These are phyloP conservation scores for Scelioninae gen. 1 DNA, from an alignment of 2,888 invertebrate genomes.

Conservation along the genomic window DNA sequence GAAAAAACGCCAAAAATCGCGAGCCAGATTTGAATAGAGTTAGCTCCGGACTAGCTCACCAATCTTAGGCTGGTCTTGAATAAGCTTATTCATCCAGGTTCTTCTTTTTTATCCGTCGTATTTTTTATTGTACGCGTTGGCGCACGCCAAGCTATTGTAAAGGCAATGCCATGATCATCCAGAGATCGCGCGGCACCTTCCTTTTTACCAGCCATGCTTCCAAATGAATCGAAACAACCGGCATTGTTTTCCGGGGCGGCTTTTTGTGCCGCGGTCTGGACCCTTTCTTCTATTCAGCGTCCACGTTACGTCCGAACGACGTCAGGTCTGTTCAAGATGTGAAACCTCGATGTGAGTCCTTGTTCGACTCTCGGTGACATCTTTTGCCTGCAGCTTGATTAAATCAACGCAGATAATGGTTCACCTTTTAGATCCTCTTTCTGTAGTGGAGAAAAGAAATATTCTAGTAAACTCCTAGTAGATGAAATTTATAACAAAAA, in stretches of 20 bases:
- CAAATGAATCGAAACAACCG: slow-evolving; percentile 36
- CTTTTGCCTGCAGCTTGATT: too few relatives aligned
- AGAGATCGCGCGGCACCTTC: slow-evolving; percentile 36
- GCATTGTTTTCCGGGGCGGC: slow-evolving; percentile 41
- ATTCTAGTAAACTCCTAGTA: too few relatives aligned
- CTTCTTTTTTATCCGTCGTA: slow-evolving; percentile 12
- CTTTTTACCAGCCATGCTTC: slow-evolving; percentile 17
- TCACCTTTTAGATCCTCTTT: too few relatives aligned
- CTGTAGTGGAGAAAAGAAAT: too few relatives aligned
- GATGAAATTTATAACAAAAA: too few relatives aligned
- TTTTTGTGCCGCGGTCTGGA: slow-evolving; percentile 34
- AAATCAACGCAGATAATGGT: too few relatives aligned
- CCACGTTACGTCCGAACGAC: slow-evolving; percentile 8
- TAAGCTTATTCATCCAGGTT: slow-evolving; percentile 55
- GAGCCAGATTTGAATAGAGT: slow-evolving; percentile 57
- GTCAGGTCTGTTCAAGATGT: slow-evolving; percentile 14
- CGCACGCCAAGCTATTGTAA: slow-evolving; percentile 67
- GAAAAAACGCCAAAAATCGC: slow-evolving; percentile 66
- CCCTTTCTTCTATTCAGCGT: slow-evolving; percentile 28
- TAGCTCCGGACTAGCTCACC: slow-evolving; percentile 37
- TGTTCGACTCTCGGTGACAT: too few relatives aligned
- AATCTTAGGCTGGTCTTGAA: too few relatives aligned
- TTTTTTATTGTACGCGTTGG: slow-evolving; percentile 59
- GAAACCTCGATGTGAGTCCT: background rate
- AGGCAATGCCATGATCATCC: slow-evolving; percentile 38